Percentiles rank a stretch among this genome's conserved stretches.
phyloP scores from a whole-genome alignment of 92 coral and sea anemone genomes.

The Epizoanthus rinbou region DNA sequence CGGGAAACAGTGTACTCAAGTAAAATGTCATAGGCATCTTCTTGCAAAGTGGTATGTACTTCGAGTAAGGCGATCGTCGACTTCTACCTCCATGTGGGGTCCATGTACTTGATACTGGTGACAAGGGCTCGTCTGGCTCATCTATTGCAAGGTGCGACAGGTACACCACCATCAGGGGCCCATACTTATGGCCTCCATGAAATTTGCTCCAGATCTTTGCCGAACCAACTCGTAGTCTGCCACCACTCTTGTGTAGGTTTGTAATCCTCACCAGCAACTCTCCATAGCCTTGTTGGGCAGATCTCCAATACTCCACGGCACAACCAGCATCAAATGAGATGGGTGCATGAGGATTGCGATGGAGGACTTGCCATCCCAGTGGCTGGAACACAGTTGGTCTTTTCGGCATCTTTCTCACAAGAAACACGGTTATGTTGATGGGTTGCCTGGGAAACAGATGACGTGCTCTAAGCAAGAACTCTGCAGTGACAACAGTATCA shows the following conservation, averaged over 20 bases:
- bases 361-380: conserved; percentile 3
- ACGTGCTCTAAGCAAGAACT: conserved; percentile 4
- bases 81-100: background rate
- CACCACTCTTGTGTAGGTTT: background rate
- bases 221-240: background rate
- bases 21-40: background rate
- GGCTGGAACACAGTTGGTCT: background rate
- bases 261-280: background rate
- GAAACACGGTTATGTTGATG: conserved; percentile 18
- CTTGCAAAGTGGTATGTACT: background rate
- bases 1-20: background rate
- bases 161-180: conserved; percentile 19
- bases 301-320: background rate
- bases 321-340: conserved; percentile 8
- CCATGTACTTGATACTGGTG: no score
- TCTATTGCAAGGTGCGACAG: background rate
- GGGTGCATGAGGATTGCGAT: background rate
- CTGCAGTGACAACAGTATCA: conserved; percentile 15
- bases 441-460: background rate
- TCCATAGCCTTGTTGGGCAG: background rate
- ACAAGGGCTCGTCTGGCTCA: background rate
- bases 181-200: conserved; percentile 1
- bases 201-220: background rate
- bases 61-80: background rate
- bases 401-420: background rate